These are phyloP conservation scores for Mnemiopsis leidyi DNA, from an alignment of 37 sponge, comb jelly and placozoan genomes.

Conservation along the genomic window DNA sequence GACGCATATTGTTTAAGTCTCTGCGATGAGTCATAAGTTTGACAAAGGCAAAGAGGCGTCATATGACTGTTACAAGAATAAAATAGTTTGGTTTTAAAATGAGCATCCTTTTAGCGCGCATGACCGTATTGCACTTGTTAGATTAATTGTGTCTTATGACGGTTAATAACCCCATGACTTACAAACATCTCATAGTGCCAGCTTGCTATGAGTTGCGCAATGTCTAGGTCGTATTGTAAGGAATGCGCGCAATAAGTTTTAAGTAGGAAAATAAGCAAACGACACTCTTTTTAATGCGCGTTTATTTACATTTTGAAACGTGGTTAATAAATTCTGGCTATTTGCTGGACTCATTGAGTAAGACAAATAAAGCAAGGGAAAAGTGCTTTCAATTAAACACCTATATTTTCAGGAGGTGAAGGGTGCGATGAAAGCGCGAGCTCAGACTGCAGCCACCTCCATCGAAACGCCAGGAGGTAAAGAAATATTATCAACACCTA, in stretches of 20 bases:
- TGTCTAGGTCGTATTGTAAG: neutral
- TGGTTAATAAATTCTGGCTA: neutral
- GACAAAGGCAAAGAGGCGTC: neutral
- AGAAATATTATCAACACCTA: no score
- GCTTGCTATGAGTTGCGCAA: neutral
- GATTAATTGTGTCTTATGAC: neutral
- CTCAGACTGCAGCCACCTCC: slow-evolving; percentile 25
- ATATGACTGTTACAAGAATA: neutral
- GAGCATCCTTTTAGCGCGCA: neutral
- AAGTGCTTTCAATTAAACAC: neutral
- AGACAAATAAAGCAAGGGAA: no score
- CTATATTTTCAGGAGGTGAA: slow-evolving; percentile 52
- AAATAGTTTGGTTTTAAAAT: no score
- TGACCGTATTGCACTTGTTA: neutral
- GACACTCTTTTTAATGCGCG: neutral
- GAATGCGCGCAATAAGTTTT: neutral
- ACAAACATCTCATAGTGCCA: neutral
- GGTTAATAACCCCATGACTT: neutral
- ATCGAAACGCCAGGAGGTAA: slow-evolving; percentile 45
- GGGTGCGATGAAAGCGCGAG: slow-evolving; percentile 27
- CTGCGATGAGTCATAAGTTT: neutral
- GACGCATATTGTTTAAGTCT: neutral
- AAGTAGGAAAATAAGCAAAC: neutral
- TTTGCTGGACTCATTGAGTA: no score
- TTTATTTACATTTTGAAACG: neutral